phyloP scores from a whole-genome alignment of 2,797 vertebrate genomes.

The Clarias fuscus region DNA sequence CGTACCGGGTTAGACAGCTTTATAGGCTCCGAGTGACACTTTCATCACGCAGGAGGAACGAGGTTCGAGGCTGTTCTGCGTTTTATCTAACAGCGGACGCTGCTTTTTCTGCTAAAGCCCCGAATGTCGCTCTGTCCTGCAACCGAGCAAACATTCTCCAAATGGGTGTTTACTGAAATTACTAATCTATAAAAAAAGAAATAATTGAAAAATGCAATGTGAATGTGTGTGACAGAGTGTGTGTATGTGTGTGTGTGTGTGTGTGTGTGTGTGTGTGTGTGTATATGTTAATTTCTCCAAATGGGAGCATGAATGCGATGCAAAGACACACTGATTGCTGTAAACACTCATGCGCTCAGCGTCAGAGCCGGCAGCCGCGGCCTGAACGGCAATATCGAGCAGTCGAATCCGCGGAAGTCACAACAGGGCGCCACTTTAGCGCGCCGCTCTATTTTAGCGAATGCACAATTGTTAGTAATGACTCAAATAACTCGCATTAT shows the following conservation, averaged over 20 bases:
- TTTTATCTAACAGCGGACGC: background rate
- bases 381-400: conserved; percentile 46
- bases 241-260: conserved; percentile 17
- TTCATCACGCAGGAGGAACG: background rate
- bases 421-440: conserved; percentile 47
- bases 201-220: background rate
- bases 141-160: conserved; percentile 7
- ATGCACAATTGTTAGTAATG: conserved; percentile 50
- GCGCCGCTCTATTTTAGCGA: conserved; percentile 40
- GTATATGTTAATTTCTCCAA: conserved; percentile 9
- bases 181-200: conserved; percentile 21
- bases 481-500: conserved; percentile 45
- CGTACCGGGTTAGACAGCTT: background rate
- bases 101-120: background rate
- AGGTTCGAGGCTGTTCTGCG: background rate
- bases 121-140: background rate
- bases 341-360: conserved; percentile 32
- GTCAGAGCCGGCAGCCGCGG: conserved; percentile 18
- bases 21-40: background rate
- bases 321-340: conserved; percentile 33
- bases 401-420: conserved; percentile 39
- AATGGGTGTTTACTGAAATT: conserved; percentile 3
- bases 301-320: conserved; percentile 26
- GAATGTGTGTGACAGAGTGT: conserved; percentile 13
- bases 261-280: background rate